A percentile compares a stretch with the other conserved stretches of the same genome.
Evolutionary conservation across 2,888 invertebrate species (phyloP).

Genomic region (Itoplectis maculator): DNA sequence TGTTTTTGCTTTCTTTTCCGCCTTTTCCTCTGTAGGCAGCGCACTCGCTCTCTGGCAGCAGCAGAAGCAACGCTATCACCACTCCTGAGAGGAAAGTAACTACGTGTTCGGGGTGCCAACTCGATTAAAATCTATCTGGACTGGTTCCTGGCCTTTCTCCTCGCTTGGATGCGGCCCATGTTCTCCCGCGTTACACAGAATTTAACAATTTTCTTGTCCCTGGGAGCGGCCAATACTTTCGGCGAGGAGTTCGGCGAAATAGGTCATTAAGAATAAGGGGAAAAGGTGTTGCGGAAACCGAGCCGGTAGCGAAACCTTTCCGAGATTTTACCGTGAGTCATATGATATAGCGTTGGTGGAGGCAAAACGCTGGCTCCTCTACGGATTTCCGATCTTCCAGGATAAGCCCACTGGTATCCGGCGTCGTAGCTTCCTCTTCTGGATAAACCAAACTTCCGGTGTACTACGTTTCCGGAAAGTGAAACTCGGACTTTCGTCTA

Average conservation of each 20-base stretch:
- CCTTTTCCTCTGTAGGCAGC: slow-evolving; percentile 18
- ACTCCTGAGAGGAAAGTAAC: slow-evolving; percentile 78
- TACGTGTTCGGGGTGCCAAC: slow-evolving; percentile 82
- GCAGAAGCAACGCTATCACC: slow-evolving; percentile 52
- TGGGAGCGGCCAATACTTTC: slow-evolving; percentile 13
- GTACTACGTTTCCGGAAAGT: slow-evolving; percentile 46
- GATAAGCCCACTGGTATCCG: slow-evolving; percentile 37
- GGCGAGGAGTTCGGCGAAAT: not conserved
- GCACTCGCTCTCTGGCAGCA: slow-evolving; percentile 30
- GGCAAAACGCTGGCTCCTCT: slow-evolving; percentile 13
- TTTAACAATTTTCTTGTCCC: slow-evolving; percentile 78
- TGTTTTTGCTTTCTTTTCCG: slow-evolving; percentile 32
- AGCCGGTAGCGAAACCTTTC: slow-evolving; percentile 20
- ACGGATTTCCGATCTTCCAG: slow-evolving; percentile 50
- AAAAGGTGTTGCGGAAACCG: slow-evolving; percentile 41
- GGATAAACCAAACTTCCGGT: slow-evolving; percentile 62
- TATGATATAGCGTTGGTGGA: slow-evolving; percentile 36
- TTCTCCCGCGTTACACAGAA: slow-evolving; percentile 74
- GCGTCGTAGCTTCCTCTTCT: not conserved
- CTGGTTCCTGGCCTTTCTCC: slow-evolving; percentile 1
- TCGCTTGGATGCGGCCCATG: slow-evolving; percentile 54
- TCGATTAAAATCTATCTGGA: slow-evolving; percentile 82
- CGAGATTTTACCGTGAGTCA: slow-evolving; percentile 45
- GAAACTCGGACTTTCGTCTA: slow-evolving; percentile 29
- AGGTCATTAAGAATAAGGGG: slow-evolving; percentile 19